A percentile compares a stretch with the other conserved stretches of the same genome.
These are phyloP conservation scores for Brachyptera putata DNA, from an alignment of 2,888 invertebrate species.

Conservation along the genomic window DNA sequence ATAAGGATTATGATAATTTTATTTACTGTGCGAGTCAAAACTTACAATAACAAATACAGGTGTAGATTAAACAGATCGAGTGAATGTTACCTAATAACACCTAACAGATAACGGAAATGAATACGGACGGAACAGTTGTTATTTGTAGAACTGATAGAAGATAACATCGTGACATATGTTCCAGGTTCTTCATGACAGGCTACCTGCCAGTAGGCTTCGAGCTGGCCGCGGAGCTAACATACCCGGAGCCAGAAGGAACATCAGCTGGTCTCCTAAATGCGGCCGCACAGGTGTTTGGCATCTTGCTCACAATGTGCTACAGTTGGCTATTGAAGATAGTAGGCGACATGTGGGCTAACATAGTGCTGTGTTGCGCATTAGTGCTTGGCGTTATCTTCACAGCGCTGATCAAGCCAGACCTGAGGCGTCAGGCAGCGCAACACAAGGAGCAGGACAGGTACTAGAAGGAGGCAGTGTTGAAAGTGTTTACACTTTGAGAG, in stretches of 20 bases:
- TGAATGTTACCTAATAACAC: too few species aligned
- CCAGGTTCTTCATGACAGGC: conserved; percentile 99
- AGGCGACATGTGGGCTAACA: conserved; percentile 71
- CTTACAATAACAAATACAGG: too few species aligned
- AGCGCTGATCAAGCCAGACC: conserved; percentile 67
- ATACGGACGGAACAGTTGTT: too few species aligned
- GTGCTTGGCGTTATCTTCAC: conserved; percentile 76
- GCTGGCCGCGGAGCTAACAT: conserved; percentile 94
- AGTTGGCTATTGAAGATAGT: conserved; percentile 15
- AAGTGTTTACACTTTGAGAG: background rate
- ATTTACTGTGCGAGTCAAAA: too few species aligned
- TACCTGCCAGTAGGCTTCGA: conserved; percentile 97
- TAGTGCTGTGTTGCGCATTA: conserved; percentile 71
- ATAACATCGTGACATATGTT: too few species aligned
- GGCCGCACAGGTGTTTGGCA: conserved; percentile 78
- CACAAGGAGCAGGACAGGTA: background rate
- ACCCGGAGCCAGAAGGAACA: conserved; percentile 96
- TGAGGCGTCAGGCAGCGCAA: conserved; percentile 71
- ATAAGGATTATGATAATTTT: too few species aligned
- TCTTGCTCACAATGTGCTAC: conserved; percentile 72
- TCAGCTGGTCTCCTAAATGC: conserved; percentile 94
- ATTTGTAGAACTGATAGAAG: too few species aligned
- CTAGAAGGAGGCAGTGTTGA: background rate
- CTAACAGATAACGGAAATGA: too few species aligned
- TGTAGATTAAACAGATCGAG: too few species aligned